These are phyloP conservation scores for Myodes glareolus DNA, from an alignment of 2,113 vertebrate genomes.

Conservation along the genomic window DNA sequence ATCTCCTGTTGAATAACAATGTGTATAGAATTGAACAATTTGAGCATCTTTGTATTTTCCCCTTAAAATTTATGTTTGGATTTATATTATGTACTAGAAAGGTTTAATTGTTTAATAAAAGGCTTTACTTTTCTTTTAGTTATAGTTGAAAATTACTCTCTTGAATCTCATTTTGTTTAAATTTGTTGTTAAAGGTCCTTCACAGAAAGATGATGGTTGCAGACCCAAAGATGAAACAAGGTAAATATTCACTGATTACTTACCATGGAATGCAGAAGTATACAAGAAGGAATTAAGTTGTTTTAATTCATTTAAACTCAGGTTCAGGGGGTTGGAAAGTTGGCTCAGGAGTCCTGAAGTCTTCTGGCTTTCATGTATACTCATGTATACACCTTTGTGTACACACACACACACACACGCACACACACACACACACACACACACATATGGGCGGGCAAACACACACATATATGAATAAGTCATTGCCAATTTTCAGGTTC, in stretches of 20 bases:
- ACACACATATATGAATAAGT: not conserved
- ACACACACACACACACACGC: too few species aligned
- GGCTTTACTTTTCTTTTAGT: conserved; percentile 38
- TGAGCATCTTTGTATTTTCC: conserved; percentile 39
- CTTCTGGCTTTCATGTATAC: not conserved
- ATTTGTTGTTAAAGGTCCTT: conserved; percentile 85
- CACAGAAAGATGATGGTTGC: conserved; percentile 88
- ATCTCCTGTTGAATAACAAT: not conserved
- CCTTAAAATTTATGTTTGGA: not conserved
- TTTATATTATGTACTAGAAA: conserved; percentile 49
- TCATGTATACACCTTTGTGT: too few species aligned
- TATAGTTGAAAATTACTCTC: conserved; percentile 25
- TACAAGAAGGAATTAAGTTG: not conserved
- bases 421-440: not conserved
- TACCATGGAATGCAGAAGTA: not conserved
- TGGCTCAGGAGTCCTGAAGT: not conserved
- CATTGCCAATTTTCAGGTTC: not conserved
- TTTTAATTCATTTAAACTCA: conserved; percentile 12
- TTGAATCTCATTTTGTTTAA: conserved; percentile 75
- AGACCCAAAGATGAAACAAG: conserved; percentile 87
- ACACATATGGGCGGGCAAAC: too few species aligned
- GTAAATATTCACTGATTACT: conserved; percentile 77
- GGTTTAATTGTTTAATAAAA: conserved; percentile 43
- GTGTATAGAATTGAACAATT: not conserved
- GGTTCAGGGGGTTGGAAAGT: not conserved